Evolutionary conservation across 2,888 invertebrate genomes (phyloP).

Genomic region (Pachydiplax longipennis): DNA sequence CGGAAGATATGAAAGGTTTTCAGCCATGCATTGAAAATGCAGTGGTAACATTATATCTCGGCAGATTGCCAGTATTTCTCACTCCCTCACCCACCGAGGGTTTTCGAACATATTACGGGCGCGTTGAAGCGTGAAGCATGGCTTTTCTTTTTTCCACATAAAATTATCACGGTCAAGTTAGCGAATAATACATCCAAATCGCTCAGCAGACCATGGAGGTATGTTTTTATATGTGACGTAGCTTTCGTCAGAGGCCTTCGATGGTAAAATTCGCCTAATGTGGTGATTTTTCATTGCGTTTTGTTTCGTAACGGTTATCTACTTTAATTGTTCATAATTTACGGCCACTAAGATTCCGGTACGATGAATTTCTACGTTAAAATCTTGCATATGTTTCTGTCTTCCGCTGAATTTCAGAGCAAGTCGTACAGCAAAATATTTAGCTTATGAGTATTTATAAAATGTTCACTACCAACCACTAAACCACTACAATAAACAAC

Average conservation of each 20-base stretch:
- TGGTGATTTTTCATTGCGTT: too few species aligned
- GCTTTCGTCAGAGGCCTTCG: not conserved
- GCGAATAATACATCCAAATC: not conserved
- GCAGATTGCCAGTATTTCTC: not conserved
- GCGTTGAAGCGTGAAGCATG: not conserved
- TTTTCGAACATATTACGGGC: not conserved
- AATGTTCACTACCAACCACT: too few species aligned
- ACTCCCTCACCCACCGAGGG: not conserved
- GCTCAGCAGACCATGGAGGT: not conserved
- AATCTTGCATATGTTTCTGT: too few species aligned
- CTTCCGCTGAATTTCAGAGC: too few species aligned
- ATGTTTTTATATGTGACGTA: not conserved
- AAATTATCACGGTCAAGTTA: not conserved
- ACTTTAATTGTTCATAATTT: too few species aligned
- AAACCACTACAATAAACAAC: too few species aligned
- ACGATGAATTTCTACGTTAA: too few species aligned
- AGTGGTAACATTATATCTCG: not conserved
- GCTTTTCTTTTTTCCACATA: not conserved
- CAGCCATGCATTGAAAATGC: not conserved
- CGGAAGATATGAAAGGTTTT: not conserved
- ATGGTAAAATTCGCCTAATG: too few species aligned
- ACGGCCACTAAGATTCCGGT: too few species aligned
- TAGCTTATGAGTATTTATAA: too few species aligned
- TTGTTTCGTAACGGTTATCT: too few species aligned
- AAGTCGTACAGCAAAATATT: too few species aligned